Percentiles rank a stretch among this genome's conserved stretches.
Evolutionary conservation across 2,113 vertebrate genomes (phyloP).

Genomic region (Parus major): DNA sequence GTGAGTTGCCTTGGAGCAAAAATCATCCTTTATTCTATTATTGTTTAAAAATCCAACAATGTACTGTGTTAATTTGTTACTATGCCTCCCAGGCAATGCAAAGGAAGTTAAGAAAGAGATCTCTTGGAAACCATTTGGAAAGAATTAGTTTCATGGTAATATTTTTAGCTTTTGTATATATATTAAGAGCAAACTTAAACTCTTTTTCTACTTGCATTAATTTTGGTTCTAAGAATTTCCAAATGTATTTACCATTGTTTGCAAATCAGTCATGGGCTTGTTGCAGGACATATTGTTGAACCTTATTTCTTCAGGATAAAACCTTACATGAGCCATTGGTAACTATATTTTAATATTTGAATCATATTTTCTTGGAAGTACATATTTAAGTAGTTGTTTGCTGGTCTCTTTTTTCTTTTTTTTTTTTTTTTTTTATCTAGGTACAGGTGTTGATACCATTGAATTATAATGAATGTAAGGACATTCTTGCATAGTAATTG

Average conservation of each 20-base stretch:
- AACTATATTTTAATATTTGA: neutral
- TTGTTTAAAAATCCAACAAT: neutral
- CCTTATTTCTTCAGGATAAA: neutral
- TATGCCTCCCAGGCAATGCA: constrained; percentile 4
- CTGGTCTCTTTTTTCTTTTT: neutral
- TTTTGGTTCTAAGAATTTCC: neutral
- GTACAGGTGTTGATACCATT: neutral
- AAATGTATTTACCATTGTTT: neutral
- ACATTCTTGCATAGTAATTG: neutral
- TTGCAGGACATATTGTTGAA: neutral
- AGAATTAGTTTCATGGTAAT: constrained; percentile 23
- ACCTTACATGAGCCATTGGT: neutral
- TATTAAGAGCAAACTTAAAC: neutral
- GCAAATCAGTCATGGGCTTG: neutral
- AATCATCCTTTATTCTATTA: neutral
- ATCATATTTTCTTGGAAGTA: neutral
- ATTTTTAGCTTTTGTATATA: constrained; percentile 22
- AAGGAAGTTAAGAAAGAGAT: constrained; percentile 7
- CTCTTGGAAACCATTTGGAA: constrained; percentile 38
- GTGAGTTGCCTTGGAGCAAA: neutral
- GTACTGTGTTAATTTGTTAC: constrained; percentile 11
- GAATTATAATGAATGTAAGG: neutral
- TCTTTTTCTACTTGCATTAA: neutral
- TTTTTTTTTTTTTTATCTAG: accelerated
- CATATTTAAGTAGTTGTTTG: neutral